These are phyloP conservation scores for Boulengeromyrus knoepffleri DNA, from an alignment of 2,113 vertebrate genomes.

Conservation along the genomic window DNA sequence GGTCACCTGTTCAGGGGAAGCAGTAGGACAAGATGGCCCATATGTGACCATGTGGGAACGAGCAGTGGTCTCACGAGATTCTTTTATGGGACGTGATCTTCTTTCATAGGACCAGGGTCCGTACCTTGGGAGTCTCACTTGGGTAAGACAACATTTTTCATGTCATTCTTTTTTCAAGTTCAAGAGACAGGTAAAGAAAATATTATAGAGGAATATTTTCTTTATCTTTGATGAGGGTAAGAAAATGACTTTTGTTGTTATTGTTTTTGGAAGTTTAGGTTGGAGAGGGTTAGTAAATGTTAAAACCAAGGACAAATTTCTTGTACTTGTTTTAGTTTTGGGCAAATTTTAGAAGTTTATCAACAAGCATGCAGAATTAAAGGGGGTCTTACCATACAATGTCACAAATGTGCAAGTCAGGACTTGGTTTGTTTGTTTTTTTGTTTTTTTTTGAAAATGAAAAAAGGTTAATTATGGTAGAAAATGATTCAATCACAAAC, in stretches of 20 bases:
- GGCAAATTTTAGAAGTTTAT: slow-evolving; percentile 68
- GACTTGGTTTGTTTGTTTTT: slow-evolving; percentile 41
- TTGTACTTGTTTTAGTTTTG: slow-evolving; percentile 75
- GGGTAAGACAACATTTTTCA: slow-evolving; percentile 4
- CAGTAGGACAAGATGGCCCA: slow-evolving; percentile 73
- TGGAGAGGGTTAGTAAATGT: slow-evolving; percentile 73
- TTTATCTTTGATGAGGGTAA: slow-evolving; percentile 78
- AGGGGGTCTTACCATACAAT: slow-evolving; percentile 53
- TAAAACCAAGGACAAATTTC: slow-evolving; percentile 78
- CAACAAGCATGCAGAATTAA: slow-evolving; percentile 75
- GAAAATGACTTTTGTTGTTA: slow-evolving; percentile 71
- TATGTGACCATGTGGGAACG: slow-evolving; percentile 60
- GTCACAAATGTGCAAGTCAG: slow-evolving; percentile 73
- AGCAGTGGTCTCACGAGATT: not conserved
- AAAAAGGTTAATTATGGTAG: slow-evolving; percentile 53
- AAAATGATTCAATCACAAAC: slow-evolving; percentile 49
- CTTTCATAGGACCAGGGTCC: slow-evolving; percentile 27
- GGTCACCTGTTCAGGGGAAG: slow-evolving; percentile 80
- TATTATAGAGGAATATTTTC: slow-evolving; percentile 64
- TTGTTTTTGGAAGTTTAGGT: slow-evolving; percentile 59
- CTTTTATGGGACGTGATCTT: not conserved
- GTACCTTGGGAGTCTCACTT: slow-evolving; percentile 32
- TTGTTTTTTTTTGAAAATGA: slow-evolving; percentile 44
- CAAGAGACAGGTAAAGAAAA: slow-evolving; percentile 65
- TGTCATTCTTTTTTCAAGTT: slow-evolving; percentile 46